phyloP scores from a whole-genome alignment of 1,140 invertebrate genomes.

The Drosophila saltans region DNA sequence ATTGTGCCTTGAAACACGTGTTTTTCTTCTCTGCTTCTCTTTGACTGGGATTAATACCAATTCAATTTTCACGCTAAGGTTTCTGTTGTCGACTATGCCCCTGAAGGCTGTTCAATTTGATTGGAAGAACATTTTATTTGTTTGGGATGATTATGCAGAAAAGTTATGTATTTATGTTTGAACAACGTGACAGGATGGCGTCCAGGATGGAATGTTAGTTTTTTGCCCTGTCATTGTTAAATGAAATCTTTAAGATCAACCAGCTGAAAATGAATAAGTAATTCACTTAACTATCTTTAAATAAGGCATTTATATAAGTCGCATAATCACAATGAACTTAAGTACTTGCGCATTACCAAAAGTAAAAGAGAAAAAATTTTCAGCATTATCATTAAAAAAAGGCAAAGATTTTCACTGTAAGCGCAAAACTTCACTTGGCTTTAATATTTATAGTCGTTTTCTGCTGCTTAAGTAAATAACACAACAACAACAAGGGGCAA shows the following conservation, averaged over 20 bases:
- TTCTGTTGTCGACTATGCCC: constrained; percentile 8
- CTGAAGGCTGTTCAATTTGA: constrained; percentile 67
- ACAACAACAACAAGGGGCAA: constrained; percentile 4
- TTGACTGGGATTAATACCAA: constrained; percentile 62
- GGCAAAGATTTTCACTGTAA: constrained; percentile 59
- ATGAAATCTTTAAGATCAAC: not conserved
- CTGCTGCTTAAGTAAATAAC: constrained; percentile 71
- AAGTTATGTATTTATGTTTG: constrained; percentile 53
- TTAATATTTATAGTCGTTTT: constrained; percentile 72
- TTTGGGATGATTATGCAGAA: constrained; percentile 69
- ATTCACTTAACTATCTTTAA: constrained; percentile 3
- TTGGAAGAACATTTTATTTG: constrained; percentile 71
- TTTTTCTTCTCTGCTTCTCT: not conserved
- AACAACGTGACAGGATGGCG: constrained; percentile 12
- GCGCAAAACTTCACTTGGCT: constrained; percentile 65
- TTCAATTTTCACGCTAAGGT: constrained; percentile 75
- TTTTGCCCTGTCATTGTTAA: constrained; percentile 3
- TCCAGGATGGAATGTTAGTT: too few relatives aligned
- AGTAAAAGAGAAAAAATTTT: constrained; percentile 49
- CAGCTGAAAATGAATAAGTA: not conserved
- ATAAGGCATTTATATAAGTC: not conserved
- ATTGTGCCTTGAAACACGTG: constrained; percentile 33
- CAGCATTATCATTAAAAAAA: constrained; percentile 74
- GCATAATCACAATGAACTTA: not conserved
- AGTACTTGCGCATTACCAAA: not conserved